Percentiles rank a stretch among this genome's conserved stretches.
Evolutionary conservation across 1,140 invertebrate species (phyloP).

Genomic region (Meloidogyne floridensis): DNA sequence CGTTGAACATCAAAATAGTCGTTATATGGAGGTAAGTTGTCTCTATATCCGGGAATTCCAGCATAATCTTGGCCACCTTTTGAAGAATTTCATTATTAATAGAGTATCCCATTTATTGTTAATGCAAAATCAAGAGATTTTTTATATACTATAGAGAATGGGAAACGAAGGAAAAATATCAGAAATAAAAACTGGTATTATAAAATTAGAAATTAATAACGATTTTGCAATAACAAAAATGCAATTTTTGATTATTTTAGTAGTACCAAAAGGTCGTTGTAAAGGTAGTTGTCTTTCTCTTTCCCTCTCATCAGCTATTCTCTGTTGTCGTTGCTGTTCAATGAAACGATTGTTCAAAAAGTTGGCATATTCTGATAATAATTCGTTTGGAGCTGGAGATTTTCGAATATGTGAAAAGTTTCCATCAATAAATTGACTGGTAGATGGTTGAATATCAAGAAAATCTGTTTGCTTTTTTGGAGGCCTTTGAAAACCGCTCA

Average conservation of each 20-base stretch:
- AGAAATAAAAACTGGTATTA: too few species aligned
- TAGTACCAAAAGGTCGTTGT: neutral
- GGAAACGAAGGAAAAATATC: too few species aligned
- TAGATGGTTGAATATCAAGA: neutral
- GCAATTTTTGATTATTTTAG: neutral
- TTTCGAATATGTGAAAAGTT: neutral
- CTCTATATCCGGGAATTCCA: neutral
- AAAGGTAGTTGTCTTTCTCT: neutral
- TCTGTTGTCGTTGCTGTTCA: conserved; percentile 20
- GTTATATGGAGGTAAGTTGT: neutral
- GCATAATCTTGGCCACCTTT: neutral
- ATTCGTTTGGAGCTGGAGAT: conserved; percentile 6
- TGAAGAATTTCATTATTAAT: neutral
- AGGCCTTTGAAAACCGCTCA: neutral
- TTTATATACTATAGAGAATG: neutral
- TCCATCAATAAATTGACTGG: neutral
- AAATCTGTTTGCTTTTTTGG: neutral
- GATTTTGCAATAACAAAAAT: neutral
- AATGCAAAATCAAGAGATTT: neutral
- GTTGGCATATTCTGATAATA: conserved; percentile 59
- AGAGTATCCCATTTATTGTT: neutral
- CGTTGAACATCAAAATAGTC: neutral
- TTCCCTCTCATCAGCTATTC: conserved; percentile 4
- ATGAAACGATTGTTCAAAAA: conserved; percentile 64
- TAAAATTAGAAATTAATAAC: too few species aligned